phyloP scores from a whole-genome alignment of 2,888 invertebrate species.

The Serripes groenlandicus region DNA sequence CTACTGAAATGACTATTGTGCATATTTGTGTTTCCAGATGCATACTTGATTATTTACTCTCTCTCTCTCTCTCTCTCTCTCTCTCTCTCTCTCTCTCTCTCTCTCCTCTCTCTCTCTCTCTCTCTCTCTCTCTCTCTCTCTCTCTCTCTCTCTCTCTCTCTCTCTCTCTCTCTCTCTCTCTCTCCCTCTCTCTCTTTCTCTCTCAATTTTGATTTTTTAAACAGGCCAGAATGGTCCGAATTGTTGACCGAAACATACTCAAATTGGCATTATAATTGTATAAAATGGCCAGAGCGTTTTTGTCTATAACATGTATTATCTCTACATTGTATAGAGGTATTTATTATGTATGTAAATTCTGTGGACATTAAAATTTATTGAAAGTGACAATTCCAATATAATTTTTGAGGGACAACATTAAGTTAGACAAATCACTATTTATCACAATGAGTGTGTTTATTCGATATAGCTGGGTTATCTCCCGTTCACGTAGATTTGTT shows the following conservation, averaged over 20 bases:
- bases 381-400: neutral
- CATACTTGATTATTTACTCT: no score
- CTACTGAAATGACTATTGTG: no score
- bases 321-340: neutral
- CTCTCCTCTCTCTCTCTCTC: neutral
- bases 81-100: neutral
- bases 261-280: neutral
- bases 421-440: no score
- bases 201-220: neutral
- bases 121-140: neutral
- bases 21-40: no score
- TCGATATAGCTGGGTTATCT: no score
- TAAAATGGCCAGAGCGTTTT: neutral
- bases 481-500: no score
- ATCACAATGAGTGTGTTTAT: no score
- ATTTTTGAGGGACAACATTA: no score
- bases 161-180: neutral
- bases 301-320: neutral
- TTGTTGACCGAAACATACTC: neutral
- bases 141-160: neutral
- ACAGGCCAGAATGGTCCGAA: neutral
- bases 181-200: neutral
- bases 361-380: neutral
- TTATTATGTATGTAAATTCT: neutral
- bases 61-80: neutral